Evolutionary conservation across 2,113 vertebrate genomes (phyloP).

Genomic region (Lampris megalopsis): DNA sequence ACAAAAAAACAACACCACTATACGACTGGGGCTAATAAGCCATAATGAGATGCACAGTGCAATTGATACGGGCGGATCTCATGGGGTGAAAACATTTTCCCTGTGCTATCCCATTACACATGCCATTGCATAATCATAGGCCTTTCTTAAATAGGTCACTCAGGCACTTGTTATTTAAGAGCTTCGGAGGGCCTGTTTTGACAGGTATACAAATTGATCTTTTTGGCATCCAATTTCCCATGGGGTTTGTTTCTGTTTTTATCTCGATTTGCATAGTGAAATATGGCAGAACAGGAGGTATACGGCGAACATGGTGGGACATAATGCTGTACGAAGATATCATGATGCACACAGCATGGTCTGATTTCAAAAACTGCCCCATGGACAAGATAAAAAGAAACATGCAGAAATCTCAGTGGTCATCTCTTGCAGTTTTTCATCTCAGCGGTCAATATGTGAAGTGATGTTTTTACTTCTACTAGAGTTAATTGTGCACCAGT

Average conservation of each 20-base stretch:
- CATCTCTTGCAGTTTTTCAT: too few relatives aligned
- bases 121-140: conserved; percentile 70
- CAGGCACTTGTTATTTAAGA: conserved; percentile 73
- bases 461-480: not conserved
- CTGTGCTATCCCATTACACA: conserved; percentile 66
- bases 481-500: not conserved
- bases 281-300: too few relatives aligned
- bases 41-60: conserved; percentile 41
- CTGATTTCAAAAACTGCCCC: too few relatives aligned
- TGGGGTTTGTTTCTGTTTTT: conserved; percentile 50
- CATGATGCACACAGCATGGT: too few relatives aligned
- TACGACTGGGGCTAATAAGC: conserved; percentile 28
- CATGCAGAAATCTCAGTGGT: too few relatives aligned
- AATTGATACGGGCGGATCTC: conserved; percentile 63
- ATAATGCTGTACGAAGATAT: too few relatives aligned
- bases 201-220: conserved; percentile 60
- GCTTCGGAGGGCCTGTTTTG: conserved; percentile 65
- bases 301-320: too few relatives aligned
- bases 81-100: conserved; percentile 62
- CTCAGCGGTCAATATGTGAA: not conserved
- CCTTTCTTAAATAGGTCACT: conserved; percentile 65
- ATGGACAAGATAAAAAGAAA: too few relatives aligned
- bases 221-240: conserved; percentile 63
- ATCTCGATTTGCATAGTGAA: too few relatives aligned
- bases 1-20: conserved; percentile 3